A percentile compares a stretch with the other conserved stretches of the same genome.
phyloP scores from a whole-genome alignment of 2,113 vertebrate genomes.

The Gadus chalcogrammus region DNA sequence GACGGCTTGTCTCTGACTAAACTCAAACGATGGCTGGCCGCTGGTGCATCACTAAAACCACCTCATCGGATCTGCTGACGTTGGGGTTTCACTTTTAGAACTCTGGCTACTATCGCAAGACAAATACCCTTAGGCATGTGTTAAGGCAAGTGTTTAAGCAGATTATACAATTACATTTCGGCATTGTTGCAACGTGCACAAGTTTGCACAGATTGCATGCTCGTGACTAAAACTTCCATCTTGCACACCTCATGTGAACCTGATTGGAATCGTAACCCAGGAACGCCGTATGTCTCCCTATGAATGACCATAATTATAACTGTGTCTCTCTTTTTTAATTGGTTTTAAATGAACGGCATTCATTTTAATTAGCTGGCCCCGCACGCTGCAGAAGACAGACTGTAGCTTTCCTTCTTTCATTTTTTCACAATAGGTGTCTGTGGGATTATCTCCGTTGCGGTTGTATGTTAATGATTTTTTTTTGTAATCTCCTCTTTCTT shows the following conservation, averaged over 20 bases:
- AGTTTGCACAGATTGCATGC: constrained; percentile 11
- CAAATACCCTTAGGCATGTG: not conserved
- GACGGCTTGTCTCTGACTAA: too few species aligned
- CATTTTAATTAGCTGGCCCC: constrained; percentile 28
- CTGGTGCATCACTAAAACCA: not conserved
- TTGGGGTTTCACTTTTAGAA: not conserved
- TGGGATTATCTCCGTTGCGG: constrained; percentile 21
- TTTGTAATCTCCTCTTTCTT: constrained; percentile 13
- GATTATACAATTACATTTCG: not conserved
- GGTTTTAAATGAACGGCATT: constrained; percentile 41
- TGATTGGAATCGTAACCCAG: constrained; percentile 35
- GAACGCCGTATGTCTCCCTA: constrained; percentile 29
- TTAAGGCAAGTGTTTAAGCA: not conserved
- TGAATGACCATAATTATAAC: constrained; percentile 29
- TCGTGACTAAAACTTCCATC: not conserved
- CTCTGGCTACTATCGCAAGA: not conserved
- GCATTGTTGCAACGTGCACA: not conserved
- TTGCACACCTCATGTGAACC: constrained; percentile 19
- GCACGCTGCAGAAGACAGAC: not conserved
- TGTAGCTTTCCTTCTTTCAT: constrained; percentile 14
- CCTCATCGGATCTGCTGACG: not conserved
- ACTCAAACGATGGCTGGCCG: not conserved
- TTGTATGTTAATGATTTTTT: constrained; percentile 20
- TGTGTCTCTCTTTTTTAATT: constrained; percentile 40
- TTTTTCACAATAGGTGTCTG: constrained; percentile 4